Conservation (phyloP, 2,797 vertebrate genomes). For the Pterois miles region DNA sequence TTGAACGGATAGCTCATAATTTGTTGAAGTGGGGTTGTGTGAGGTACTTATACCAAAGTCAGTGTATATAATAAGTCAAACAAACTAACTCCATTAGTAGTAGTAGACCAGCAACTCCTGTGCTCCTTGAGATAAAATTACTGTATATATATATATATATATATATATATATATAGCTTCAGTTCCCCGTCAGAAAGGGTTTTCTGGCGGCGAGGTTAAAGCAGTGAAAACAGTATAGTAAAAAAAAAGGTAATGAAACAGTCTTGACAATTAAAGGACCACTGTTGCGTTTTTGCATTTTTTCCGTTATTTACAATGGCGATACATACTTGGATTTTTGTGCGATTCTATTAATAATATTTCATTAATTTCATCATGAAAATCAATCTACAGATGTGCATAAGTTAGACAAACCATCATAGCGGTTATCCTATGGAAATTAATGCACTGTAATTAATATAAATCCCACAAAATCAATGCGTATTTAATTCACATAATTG, state of each 20-base stretch:
- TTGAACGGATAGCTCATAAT: neutral
- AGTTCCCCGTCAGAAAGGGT: too few species aligned
- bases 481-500: too few species aligned
- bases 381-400: neutral
- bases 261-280: too few species aligned
- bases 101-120: neutral
- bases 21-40: neutral
- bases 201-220: too few species aligned
- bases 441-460: too few species aligned
- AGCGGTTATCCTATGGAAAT: neutral
- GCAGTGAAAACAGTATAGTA: too few species aligned
- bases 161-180: too few species aligned
- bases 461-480: too few species aligned
- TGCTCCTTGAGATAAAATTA: neutral
- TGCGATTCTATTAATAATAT: neutral
- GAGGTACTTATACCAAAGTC: neutral
- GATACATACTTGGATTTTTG: neutral
- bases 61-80: neutral
- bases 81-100: neutral
- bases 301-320: neutral
- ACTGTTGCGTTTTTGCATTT: constrained; percentile 3
- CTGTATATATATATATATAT: too few species aligned
- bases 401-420: neutral
- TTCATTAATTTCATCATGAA: neutral
- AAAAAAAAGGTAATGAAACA: neutral